Conservation (phyloP, 2,113 vertebrate species). For the Rhinoderma darwinii region DNA sequence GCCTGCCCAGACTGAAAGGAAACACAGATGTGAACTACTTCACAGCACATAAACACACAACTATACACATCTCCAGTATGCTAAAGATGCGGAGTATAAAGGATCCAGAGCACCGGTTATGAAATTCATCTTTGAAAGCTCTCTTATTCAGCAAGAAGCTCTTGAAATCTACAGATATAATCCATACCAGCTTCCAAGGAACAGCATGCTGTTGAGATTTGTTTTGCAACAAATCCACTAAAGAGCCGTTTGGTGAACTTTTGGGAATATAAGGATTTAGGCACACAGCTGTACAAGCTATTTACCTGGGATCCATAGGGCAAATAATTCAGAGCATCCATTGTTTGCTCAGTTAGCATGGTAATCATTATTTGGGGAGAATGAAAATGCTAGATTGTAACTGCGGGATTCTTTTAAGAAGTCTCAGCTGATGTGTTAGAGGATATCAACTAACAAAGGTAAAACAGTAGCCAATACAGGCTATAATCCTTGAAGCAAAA, state of each 20-base stretch:
- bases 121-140: neutral
- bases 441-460: neutral
- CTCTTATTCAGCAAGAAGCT: neutral
- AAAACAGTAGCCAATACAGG: neutral
- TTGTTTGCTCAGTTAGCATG: constrained; percentile 7
- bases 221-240: constrained; percentile 12
- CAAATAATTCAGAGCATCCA: constrained; percentile 12
- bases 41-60: constrained; percentile 1
- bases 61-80: neutral
- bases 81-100: neutral
- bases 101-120: neutral
- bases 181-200: constrained; percentile 25
- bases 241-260: constrained; percentile 9
- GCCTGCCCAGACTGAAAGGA: neutral
- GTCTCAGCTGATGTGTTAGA: neutral
- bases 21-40: neutral
- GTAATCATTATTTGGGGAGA: constrained; percentile 10
- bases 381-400: neutral
- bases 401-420: neutral
- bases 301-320: constrained; percentile 12
- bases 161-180: constrained; percentile 16
- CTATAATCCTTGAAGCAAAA: neutral
- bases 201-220: constrained; percentile 22
- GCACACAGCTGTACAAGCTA: neutral
- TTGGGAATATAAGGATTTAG: constrained; percentile 7